Base-by-base conservation (phyloP, 2,797 vertebrate genomes). In the Lepilemur ruficaudatus region DNA sequence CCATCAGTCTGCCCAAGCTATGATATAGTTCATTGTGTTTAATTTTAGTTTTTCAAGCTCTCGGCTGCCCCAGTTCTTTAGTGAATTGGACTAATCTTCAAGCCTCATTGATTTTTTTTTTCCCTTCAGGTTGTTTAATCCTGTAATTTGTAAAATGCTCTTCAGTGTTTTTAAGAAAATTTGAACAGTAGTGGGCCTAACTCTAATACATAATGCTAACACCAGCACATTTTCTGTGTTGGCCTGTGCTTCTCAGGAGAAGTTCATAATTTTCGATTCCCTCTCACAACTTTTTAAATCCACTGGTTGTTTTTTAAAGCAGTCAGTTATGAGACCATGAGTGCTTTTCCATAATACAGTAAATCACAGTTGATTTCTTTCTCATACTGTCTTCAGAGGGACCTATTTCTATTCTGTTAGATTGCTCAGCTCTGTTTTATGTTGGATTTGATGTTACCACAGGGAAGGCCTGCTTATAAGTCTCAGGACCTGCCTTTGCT, bases 201-300 rank as follows among this genome's bases (percentile, higher is more conserved):
- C 55, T 91, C 81, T 78, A 73, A 43, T 69, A 57, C 7, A 43
- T 59, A 52, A 52, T 43, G 22, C 78, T 46, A 63, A n/a, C 15
- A 79, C 32, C 22, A 69, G 43, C 82, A 76, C 38, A 1, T 76
- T 89, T 87, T 94, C 61, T 89, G 9, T 81, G 55, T 88, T 92
- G 32, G 52, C 69, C 30, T 82, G 8, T 94, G 46, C 50, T 69
- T 83, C 65, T 83, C 76, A 94, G n/a, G 55, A 59, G 35, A 65
- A 90, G 48, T 69, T 83, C 57, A 69, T 83, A 38, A 75, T 95
- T 97, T 92, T 80, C 76, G 73, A 30, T 96, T 88, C 70, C 59
- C 76, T 87, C 67, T 89, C 52, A 63, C 30, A 70, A 18, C 32
- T 67, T 76, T 80, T 89, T 52, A 55, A 91, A 69, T 82, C 20